Base-by-base conservation (phyloP, 2,888 invertebrate genomes). In the Orthonevra nobilis region DNA sequence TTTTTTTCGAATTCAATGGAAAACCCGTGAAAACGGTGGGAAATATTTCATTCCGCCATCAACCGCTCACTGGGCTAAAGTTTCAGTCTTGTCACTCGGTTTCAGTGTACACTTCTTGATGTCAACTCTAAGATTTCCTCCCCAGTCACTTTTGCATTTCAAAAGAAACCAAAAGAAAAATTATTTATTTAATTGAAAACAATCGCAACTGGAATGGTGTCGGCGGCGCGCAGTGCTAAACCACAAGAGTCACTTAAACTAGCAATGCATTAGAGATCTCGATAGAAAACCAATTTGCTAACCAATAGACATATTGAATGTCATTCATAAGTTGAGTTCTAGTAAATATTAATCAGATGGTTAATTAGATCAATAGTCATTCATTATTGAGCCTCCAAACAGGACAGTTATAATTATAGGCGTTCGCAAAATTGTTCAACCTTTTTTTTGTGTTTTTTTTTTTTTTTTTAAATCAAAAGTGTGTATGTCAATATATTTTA, bases 321-420 rank as follows among this genome's bases (percentile, higher is more conserved):
- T 77, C 77, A 73, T 73, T 48, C 52, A 81, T 58, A 60, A 70
- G 40, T 26, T 48, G 38, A 63, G 36, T 70, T 81, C 70, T 70
- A 58, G 75, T 81, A 81, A 75, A 81, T 83, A 82, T 82, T 83
- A 82, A 83, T 81, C 83, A 81, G 81, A 64, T 81, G 81, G 68
- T 70, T 81, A 83, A 83, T 81, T 83, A 81, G 81, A 82, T 83
- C 81, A 70, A 34, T 68, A 77, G 70, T 82, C 83, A 83, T 77
- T 81, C 75, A 75, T 60, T 38, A 56, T 54, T 32, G 60, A 81
- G 72, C 68, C 70, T 54, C 75, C 75, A 81, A 81, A 77, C 82
- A 70, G 68, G 73, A 72, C 69, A 81, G 81, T 69, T 61, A 68
- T 68, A 60, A 54, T 19, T 61, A 46, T 34, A 34, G 0, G 10